A percentile compares a stretch with the other conserved stretches of the same genome.
Evolutionary conservation across 2,113 vertebrate species (phyloP).

Genomic region (Mesocricetus auratus): DNA sequence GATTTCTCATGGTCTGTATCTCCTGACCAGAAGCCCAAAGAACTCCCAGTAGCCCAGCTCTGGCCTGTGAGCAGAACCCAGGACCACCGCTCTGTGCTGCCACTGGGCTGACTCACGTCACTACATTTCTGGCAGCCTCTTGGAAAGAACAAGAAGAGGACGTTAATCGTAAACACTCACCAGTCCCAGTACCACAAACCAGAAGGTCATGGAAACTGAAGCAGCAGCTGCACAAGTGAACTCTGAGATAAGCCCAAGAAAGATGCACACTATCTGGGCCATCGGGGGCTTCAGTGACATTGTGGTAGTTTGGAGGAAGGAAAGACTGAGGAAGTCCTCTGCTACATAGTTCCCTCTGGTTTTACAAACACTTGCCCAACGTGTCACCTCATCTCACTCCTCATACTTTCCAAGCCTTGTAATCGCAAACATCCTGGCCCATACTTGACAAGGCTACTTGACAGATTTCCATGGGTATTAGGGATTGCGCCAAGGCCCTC

Average conservation of each 20-base stretch:
- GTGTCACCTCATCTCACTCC: neutral
- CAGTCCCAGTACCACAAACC: neutral
- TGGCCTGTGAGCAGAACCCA: neutral
- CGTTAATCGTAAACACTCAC: constrained; percentile 16
- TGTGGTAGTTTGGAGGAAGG: constrained; percentile 21
- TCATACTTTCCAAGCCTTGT: constrained; percentile 69
- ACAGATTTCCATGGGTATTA: constrained; percentile 31
- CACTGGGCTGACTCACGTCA: neutral
- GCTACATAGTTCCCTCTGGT: constrained; percentile 65
- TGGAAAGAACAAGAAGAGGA: neutral
- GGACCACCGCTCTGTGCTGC: constrained; percentile 4
- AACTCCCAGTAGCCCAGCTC: neutral
- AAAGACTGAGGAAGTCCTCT: constrained; percentile 64
- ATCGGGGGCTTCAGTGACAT: neutral
- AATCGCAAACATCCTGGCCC: neutral
- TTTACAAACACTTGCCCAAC: constrained; percentile 71
- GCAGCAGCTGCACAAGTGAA: constrained; percentile 20
- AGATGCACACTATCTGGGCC: constrained; percentile 28
- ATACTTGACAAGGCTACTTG: constrained; percentile 49
- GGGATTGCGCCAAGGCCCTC: constrained; percentile 5
- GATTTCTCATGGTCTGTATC: neutral
- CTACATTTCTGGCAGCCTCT: constrained; percentile 31
- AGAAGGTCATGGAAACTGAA: constrained; percentile 68
- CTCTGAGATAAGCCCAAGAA: constrained; percentile 52
- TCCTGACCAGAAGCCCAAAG: neutral